Evolutionary conservation across 2,113 vertebrate genomes (phyloP).

Genomic region (Protobothrops mucrosquamatus): DNA sequence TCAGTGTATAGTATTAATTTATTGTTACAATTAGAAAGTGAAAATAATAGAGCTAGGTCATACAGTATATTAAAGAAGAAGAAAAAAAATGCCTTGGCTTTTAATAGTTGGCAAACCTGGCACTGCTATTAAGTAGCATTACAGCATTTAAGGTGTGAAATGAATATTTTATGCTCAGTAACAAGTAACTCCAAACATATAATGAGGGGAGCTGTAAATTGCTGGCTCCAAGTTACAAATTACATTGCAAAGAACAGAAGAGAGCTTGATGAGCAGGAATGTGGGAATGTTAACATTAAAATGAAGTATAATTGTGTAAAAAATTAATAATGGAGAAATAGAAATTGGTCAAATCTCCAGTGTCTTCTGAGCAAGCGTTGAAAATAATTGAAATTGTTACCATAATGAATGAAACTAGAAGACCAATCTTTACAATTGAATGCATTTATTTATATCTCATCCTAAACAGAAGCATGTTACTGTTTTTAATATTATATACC

Average conservation of each 20-base stretch:
- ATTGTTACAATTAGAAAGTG: slow-evolving; percentile 55
- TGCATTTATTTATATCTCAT: not conserved
- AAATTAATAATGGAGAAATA: not conserved
- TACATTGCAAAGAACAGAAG: slow-evolving; percentile 45
- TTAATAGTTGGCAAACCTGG: slow-evolving; percentile 45
- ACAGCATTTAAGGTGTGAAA: slow-evolving; percentile 61
- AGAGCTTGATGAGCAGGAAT: slow-evolving; percentile 29
- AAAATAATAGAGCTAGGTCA: slow-evolving; percentile 56
- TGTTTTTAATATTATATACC: not conserved
- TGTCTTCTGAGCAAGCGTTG: not conserved
- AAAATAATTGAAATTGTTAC: slow-evolving; percentile 20
- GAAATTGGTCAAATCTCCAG: not conserved
- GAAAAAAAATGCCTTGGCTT: slow-evolving; percentile 28
- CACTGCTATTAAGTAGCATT: slow-evolving; percentile 49
- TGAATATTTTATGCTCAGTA: slow-evolving; percentile 58
- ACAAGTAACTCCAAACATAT: slow-evolving; percentile 45
- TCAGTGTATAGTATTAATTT: slow-evolving; percentile 53
- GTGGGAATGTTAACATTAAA: slow-evolving; percentile 10
- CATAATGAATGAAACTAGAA: slow-evolving; percentile 10
- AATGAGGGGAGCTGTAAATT: slow-evolving; percentile 60
- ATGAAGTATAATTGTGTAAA: slow-evolving; percentile 13
- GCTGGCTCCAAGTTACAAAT: slow-evolving; percentile 42
- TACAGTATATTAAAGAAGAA: slow-evolving; percentile 25
- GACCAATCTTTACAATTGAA: not conserved
- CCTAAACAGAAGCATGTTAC: not conserved